These are phyloP conservation scores for Biston betularia DNA, from an alignment of 2,888 invertebrate species.

Conservation along the genomic window DNA sequence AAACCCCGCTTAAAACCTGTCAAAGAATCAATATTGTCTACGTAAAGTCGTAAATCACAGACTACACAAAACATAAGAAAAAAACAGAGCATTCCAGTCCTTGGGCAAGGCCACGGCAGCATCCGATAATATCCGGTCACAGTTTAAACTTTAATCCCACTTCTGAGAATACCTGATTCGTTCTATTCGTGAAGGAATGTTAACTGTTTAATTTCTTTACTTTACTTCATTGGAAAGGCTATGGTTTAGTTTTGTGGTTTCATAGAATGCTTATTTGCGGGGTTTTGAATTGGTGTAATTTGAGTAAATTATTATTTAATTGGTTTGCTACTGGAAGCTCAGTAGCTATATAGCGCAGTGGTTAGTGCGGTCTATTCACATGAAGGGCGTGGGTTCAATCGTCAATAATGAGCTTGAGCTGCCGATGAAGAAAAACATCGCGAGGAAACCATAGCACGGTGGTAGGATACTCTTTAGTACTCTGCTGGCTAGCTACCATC, in stretches of 20 bases:
- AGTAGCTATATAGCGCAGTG: too few species aligned
- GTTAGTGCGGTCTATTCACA: too few species aligned
- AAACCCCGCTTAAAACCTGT: background rate
- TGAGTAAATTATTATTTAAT: constrained; percentile 3
- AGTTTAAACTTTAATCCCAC: constrained; percentile 30
- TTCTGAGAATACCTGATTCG: constrained; percentile 38
- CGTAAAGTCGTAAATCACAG: constrained; percentile 10
- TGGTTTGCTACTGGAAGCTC: constrained; percentile 11
- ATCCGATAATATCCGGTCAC: constrained; percentile 60
- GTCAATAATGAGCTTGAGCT: too few species aligned
- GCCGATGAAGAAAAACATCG: too few species aligned
- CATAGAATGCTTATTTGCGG: constrained; percentile 13
- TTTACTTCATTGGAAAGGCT: constrained; percentile 12
- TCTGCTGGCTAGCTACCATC: too few species aligned
- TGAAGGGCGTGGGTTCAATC: too few species aligned
- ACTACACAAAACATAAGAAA: constrained; percentile 9
- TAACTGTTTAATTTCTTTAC: constrained; percentile 34
- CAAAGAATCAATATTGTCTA: background rate
- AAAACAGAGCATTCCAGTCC: constrained; percentile 40
- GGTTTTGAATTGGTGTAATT: constrained; percentile 4
- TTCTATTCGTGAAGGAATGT: constrained; percentile 43
- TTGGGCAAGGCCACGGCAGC: constrained; percentile 56
- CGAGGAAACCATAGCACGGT: too few species aligned
- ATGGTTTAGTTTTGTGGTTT: constrained; percentile 18
- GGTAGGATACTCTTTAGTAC: too few species aligned